These are phyloP conservation scores for Dendronephthya gigantea DNA, from an alignment of 64 coral and sea anemone genomes.

Conservation along the genomic window DNA sequence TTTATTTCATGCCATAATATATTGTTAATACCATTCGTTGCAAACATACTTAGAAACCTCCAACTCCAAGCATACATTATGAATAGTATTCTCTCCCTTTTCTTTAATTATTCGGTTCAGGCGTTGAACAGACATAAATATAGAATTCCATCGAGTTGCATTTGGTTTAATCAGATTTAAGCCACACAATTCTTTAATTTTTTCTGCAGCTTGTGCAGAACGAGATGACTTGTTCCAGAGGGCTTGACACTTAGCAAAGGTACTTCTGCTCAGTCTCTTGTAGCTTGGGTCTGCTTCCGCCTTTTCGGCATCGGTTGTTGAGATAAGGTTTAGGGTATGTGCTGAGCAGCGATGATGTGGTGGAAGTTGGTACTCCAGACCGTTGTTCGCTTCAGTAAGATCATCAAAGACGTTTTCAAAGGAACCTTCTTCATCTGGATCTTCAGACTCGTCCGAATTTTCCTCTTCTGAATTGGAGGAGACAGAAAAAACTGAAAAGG, in stretches of 20 bases:
- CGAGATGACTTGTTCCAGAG: conserved; percentile 15
- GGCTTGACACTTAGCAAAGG: background rate
- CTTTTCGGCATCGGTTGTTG: background rate
- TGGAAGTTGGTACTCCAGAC: background rate
- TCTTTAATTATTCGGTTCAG: background rate
- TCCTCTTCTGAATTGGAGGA: background rate
- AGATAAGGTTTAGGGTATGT: background rate
- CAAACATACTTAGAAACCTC: background rate
- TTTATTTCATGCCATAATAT: background rate
- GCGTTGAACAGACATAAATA: background rate
- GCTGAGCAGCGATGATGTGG: background rate
- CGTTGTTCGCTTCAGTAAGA: background rate
- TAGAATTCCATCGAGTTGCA: background rate
- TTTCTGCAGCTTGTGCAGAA: background rate
- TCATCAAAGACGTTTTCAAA: background rate
- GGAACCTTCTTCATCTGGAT: background rate
- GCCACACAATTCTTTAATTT: background rate
- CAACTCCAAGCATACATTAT: background rate
- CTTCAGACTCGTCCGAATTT: background rate
- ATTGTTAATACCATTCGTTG: background rate
- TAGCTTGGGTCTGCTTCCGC: background rate
- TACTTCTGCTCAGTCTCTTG: background rate
- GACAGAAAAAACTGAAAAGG: conserved; percentile 13
- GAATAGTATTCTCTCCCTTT: background rate
- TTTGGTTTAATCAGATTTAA: background rate